Conservation (phyloP, 2,888 invertebrate species). For the Drosophila cyrtoloma region DNA sequence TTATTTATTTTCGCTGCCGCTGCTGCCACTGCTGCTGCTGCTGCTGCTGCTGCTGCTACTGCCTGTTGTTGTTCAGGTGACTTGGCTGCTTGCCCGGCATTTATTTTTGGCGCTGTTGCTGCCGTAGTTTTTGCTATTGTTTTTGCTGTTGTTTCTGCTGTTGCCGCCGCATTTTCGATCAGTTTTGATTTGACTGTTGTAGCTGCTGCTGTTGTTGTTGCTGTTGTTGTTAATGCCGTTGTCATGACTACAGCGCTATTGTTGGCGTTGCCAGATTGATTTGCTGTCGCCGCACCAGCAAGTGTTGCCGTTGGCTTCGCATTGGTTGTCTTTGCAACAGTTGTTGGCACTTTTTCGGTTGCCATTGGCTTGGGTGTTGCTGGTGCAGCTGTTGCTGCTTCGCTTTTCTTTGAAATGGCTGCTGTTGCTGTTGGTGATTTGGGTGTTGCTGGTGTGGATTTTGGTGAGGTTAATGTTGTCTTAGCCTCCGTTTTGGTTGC, state of each 20-base stretch:
- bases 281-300: constrained; percentile 21
- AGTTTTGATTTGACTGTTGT: constrained; percentile 27
- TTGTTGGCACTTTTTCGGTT: constrained; percentile 8
- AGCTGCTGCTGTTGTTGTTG: constrained; percentile 11
- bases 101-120: constrained; percentile 83
- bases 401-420: not conserved
- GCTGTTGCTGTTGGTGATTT: constrained; percentile 13
- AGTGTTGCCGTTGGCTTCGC: constrained; percentile 42
- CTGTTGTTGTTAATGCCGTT: constrained; percentile 35
- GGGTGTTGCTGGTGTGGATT: constrained; percentile 13
- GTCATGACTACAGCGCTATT: constrained; percentile 39
- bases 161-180: constrained; percentile 26
- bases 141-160: constrained; percentile 17
- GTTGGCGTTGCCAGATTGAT: constrained; percentile 47
- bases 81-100: constrained; percentile 84
- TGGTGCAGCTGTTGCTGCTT: constrained; percentile 7
- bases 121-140: constrained; percentile 42
- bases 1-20: constrained; percentile 65
- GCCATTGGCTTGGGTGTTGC: constrained; percentile 11
- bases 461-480: constrained; percentile 8
- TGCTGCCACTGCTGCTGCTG: constrained; percentile 61
- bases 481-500: not conserved
- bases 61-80: constrained; percentile 83
- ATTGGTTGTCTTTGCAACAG: not conserved
- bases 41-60: constrained; percentile 62